phyloP scores from a whole-genome alignment of 1,140 invertebrate genomes.

The Trichonephila clavipes region DNA sequence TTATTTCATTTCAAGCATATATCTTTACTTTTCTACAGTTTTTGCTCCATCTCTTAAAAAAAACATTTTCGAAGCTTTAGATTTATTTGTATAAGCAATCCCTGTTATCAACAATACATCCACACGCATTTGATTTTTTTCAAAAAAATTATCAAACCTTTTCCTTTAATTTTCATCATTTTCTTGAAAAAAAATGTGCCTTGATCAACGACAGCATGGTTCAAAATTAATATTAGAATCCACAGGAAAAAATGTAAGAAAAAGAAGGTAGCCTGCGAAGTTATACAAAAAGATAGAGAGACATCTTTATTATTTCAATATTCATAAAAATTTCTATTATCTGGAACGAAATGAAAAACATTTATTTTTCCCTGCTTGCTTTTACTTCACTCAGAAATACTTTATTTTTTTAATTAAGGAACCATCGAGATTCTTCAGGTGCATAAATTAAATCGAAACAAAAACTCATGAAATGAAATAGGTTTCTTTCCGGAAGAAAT shows the following conservation, averaged over 20 bases:
- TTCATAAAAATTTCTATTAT: slow-evolving; percentile 21
- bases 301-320: slow-evolving; percentile 23
- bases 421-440: background rate
- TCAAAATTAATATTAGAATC: background rate
- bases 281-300: background rate
- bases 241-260: background rate
- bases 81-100: background rate
- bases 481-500: background rate
- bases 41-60: background rate
- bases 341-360: slow-evolving; percentile 11
- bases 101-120: slow-evolving; percentile 14
- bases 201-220: background rate
- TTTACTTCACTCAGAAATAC: background rate
- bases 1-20: background rate
- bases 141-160: background rate
- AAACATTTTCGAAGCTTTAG: background rate
- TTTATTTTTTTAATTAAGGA: slow-evolving; percentile 36
- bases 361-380: background rate
- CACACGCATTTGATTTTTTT: background rate
- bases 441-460: background rate
- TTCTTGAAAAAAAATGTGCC: background rate
- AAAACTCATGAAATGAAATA: background rate
- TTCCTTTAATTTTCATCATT: background rate
- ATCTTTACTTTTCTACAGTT: background rate
- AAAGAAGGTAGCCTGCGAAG: background rate